Evolutionary conservation across 1,140 invertebrate genomes (phyloP), one percentile per base, ranked within the genome.

Genomic region (Meloidogyne chitwoodi): DNA sequence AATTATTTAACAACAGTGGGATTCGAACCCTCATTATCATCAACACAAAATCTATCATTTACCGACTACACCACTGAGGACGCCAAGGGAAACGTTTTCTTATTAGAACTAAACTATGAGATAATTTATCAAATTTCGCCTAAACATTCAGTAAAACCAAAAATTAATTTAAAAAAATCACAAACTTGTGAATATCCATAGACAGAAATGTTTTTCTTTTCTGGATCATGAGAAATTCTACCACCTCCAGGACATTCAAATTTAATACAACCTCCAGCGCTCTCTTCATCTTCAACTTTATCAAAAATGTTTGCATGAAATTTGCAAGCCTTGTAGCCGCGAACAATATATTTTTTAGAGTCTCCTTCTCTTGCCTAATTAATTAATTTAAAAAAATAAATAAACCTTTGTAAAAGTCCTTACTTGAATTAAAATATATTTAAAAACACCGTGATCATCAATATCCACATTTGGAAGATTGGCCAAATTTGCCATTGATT

Each of bases 381-480:
- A n/a, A n/a, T n/a, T n/a, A n/a, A 73, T 76, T 68, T 68, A n/a
- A 71, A 24, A 14, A 68, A 76, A 24, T 75, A 19, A 44, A 44
- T 16, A 78, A 16, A 22, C 24, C 11, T 72, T 12, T 16, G 48
- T 0, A 79, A 8, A 74, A 85, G 84, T 27, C 72, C 89, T 88
- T 0, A 94, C 91, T 84, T 92, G 91, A 26, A 94, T 91, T 44
- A 95, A 88, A 83, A 95, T 92, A 80, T 95, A 95, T 87, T 95
- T 95, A 87, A 94, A 95, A 64, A 90, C 91, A 29, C 93, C 93
- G n/a, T 76, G 74, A 19, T 90, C 88, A 84, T 94, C 93, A 81
- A 94, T 94, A 76, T 93, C 92, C 19, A 93, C 93, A 82, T 92
- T 90, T 2, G 91, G 89, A 75, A 94, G 82, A 27, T 78, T 78